Base-by-base conservation (phyloP, 1,140 invertebrate genomes). In the Drosophila baimaii region DNA sequence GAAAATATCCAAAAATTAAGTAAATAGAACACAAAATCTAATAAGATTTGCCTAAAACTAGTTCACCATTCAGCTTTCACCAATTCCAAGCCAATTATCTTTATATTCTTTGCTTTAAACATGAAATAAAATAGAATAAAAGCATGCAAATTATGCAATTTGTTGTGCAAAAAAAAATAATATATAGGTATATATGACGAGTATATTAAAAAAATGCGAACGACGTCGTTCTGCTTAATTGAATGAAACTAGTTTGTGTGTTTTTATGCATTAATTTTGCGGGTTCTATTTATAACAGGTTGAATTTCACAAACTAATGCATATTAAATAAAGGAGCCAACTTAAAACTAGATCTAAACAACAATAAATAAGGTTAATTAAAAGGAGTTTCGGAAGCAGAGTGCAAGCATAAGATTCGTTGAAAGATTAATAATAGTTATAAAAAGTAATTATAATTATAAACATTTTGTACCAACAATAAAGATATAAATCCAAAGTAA, bases 291-390 rank as follows among this genome's bases (percentile, higher is more conserved):
- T 33, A 52, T 52, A 52, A 52, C 49, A 52, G 49, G 49, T 33
- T 52, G 12, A 52, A 33, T 52, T 33, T 52, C 29, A 21, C 49
- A 33, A 52, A 52, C 49, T 52, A 52, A 52, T 52, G 49, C 29
- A 52, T 52, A 52, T 52, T 21, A 9, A 33, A 52, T 33, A 21
- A 15, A 52, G 49, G 29, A 52, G 33, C 49, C 9, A n/a, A 5
- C 49, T 51, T 31, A 7, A 33, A 33, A 33, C 29, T 52, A 33
- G 7, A 21, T 51, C 13, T 33, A 33, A 15, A 19, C 17, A 33
- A 52, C 13, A 5, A 33, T 10, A 52, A 33, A 52, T 9, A 8
- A 33, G 5, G 13, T 9, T 15, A 15, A 15, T 9, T 7, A 19
- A 51, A 7, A 21, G 15, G 29, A 52, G 15, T 21, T 33, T 21